A percentile compares a stretch with the other conserved stretches of the same genome.
phyloP scores from a whole-genome alignment of 2,797 vertebrate species.

The Siniperca obscura region DNA sequence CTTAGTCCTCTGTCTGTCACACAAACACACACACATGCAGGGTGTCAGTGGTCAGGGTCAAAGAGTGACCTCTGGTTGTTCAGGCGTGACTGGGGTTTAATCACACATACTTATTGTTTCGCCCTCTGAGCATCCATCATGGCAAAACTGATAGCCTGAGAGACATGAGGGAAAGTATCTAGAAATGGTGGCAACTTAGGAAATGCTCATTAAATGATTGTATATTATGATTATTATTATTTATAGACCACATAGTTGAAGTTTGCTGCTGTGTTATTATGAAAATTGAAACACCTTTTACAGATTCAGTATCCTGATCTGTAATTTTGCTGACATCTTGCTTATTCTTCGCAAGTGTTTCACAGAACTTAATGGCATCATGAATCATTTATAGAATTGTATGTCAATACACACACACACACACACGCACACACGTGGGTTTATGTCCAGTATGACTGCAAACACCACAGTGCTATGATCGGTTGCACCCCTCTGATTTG shows the following conservation, averaged over 20 bases:
- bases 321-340: constrained; percentile 28
- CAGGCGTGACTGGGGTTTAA: constrained; percentile 54
- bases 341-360: constrained; percentile 31
- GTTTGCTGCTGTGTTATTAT: constrained; percentile 1
- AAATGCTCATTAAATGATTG: constrained; percentile 4
- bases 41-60: constrained; percentile 56
- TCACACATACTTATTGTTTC: constrained; percentile 66
- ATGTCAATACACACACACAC: constrained; percentile 29
- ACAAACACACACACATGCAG: constrained; percentile 38
- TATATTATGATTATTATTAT: not conserved
- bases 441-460: constrained; percentile 16
- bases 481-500: not conserved
- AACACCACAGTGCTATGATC: constrained; percentile 11
- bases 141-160: constrained; percentile 46
- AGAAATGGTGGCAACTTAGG: not conserved
- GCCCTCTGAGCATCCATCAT: constrained; percentile 51
- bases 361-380: constrained; percentile 43
- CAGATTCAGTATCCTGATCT: constrained; percentile 17
- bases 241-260: not conserved
- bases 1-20: constrained; percentile 21
- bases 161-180: constrained; percentile 1
- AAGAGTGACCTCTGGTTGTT: constrained; percentile 61
- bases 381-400: constrained; percentile 50
- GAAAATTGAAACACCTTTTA: constrained; percentile 13
- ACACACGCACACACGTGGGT: not conserved